Conservation (phyloP, 2,797 vertebrate genomes). For the Eulemur coronatus region DNA sequence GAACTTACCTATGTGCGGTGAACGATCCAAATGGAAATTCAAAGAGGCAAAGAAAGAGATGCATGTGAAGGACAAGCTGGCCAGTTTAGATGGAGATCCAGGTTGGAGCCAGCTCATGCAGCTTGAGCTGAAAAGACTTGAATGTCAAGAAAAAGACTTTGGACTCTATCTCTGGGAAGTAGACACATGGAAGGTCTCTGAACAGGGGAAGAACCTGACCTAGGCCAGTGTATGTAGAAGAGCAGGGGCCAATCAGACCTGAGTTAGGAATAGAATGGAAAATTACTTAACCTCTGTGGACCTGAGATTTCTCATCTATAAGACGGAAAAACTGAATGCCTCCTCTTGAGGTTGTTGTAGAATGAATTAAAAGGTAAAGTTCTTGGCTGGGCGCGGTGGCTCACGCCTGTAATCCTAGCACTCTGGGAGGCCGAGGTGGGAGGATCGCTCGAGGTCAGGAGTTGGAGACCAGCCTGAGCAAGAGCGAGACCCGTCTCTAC, state of each 20-base stretch:
- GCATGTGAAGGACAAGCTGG: not conserved
- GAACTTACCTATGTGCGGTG: not conserved
- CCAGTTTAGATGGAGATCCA: not conserved
- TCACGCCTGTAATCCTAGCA: too few relatives aligned
- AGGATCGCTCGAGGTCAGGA: too few relatives aligned
- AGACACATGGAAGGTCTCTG: not conserved
- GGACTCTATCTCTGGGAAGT: not conserved
- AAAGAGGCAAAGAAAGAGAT: not conserved
- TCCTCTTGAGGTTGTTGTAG: not conserved
- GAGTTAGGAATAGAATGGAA: not conserved
- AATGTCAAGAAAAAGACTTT: not conserved
- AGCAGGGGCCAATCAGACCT: not conserved
- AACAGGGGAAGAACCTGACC: not conserved
- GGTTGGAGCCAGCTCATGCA: not conserved
- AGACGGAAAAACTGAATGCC: not conserved
- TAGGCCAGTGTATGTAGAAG: not conserved
- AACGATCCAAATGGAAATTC: not conserved
- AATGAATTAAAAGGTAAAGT: constrained; percentile 8
- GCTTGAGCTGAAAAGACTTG: too few relatives aligned
- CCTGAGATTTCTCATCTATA: not conserved
- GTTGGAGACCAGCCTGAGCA: too few relatives aligned
- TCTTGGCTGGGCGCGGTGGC: not conserved
- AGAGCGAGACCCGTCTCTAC: too few relatives aligned
- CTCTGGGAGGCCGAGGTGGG: too few relatives aligned
- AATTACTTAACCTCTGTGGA: not conserved